These are phyloP conservation scores for Gandaritis pyraliata DNA, from an alignment of 2,888 invertebrate species.

Conservation along the genomic window DNA sequence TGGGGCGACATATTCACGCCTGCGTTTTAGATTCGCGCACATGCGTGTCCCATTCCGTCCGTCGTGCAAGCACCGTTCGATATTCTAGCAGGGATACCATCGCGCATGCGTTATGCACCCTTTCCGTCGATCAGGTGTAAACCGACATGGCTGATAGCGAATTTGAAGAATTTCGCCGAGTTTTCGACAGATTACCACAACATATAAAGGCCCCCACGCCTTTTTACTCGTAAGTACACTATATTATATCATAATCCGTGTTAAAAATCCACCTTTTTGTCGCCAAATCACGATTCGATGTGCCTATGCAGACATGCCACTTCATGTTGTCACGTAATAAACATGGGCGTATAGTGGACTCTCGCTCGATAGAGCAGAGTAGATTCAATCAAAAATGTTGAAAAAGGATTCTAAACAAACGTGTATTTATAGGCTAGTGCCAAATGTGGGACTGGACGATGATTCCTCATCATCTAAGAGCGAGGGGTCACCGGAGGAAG, in stretches of 20 bases:
- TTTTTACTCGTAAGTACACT: slow-evolving; percentile 93
- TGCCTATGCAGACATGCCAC: slow-evolving; percentile 30
- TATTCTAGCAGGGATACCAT: slow-evolving; percentile 53
- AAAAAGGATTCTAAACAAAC: slow-evolving; percentile 9
- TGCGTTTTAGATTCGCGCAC: slow-evolving; percentile 54
- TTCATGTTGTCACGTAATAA: slow-evolving; percentile 49
- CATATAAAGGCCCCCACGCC: slow-evolving; percentile 91
- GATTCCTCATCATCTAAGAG: slow-evolving; percentile 92
- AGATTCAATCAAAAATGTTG: slow-evolving; percentile 6
- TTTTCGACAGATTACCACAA: slow-evolving; percentile 92
- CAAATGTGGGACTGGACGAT: slow-evolving; percentile 92
- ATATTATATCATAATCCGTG: slow-evolving; percentile 29
- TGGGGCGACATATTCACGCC: slow-evolving; percentile 48
- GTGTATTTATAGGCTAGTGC: slow-evolving; percentile 87
- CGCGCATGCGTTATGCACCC: slow-evolving; percentile 69
- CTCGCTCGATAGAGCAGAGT: neutral
- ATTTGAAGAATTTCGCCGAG: slow-evolving; percentile 95
- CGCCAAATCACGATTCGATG: slow-evolving; percentile 18
- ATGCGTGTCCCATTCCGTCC: slow-evolving; percentile 51
- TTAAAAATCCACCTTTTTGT: neutral
- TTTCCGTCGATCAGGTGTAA: slow-evolving; percentile 87
- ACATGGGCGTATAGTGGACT: slow-evolving; percentile 34
- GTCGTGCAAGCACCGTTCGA: slow-evolving; percentile 60
- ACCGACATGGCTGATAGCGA: slow-evolving; percentile 95
- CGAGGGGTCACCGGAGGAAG: slow-evolving; percentile 87